These are phyloP conservation scores for Coranthus polyacanthus DNA, from an alignment of 2,797 vertebrate species.

Conservation along the genomic window DNA sequence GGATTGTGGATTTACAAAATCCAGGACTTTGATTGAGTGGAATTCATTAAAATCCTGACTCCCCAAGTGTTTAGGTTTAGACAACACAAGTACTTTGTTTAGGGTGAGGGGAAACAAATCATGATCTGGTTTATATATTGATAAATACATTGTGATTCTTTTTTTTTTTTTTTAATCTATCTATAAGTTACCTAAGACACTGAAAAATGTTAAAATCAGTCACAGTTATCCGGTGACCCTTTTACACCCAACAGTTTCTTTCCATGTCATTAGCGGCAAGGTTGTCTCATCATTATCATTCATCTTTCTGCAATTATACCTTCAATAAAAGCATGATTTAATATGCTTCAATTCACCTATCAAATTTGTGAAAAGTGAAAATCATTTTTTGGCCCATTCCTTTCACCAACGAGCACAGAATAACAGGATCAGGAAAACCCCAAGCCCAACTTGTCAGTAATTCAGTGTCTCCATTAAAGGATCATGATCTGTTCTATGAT, in stretches of 20 bases:
- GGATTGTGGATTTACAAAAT: too few relatives aligned
- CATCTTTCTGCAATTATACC: constrained; percentile 49
- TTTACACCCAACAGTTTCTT: constrained; percentile 32
- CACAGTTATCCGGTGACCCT: constrained; percentile 19
- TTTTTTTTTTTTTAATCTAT: too few relatives aligned
- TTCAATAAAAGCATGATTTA: constrained; percentile 48
- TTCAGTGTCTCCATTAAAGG: constrained; percentile 79
- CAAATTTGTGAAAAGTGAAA: constrained; percentile 47
- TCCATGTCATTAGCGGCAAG: constrained; percentile 41
- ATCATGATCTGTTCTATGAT: constrained; percentile 82
- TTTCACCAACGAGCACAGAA: constrained; percentile 49
- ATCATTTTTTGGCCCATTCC: constrained; percentile 50
- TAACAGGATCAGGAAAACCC: constrained; percentile 60
- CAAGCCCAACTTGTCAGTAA: constrained; percentile 65
- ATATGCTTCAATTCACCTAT: constrained; percentile 46
- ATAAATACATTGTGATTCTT: too few relatives aligned
- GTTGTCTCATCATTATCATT: constrained; percentile 36
- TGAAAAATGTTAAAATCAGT: constrained; percentile 14
- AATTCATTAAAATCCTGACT: too few relatives aligned
- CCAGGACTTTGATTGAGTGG: too few relatives aligned
- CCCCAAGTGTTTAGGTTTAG: too few relatives aligned
- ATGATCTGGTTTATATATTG: too few relatives aligned
- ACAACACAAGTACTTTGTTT: too few relatives aligned
- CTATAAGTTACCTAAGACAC: neutral
- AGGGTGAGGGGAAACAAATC: too few relatives aligned